Percentiles rank a stretch among this genome's conserved stretches.
phyloP scores from a whole-genome alignment of 2,113 vertebrate species.

The Thamnaconus septentrionalis region DNA sequence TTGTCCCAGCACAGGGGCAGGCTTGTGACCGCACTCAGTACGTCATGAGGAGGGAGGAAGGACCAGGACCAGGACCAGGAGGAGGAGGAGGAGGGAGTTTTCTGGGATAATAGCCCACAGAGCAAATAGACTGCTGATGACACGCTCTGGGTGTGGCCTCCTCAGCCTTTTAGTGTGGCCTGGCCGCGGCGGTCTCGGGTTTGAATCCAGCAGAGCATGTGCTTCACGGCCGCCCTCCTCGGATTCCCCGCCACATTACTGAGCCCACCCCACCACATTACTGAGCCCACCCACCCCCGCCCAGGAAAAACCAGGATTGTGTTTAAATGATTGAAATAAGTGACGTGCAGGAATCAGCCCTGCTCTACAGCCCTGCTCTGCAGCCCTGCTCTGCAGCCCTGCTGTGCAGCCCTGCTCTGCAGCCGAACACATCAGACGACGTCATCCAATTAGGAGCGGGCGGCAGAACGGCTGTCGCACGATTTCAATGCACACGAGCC shows the following conservation, averaged over 20 bases:
- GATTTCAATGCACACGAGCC: too few species aligned
- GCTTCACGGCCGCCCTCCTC: neutral
- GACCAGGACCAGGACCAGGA: conserved; percentile 19
- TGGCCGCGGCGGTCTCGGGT: neutral
- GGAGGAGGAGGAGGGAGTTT: conserved; percentile 23
- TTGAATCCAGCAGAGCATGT: conserved; percentile 4
- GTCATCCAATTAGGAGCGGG: too few species aligned
- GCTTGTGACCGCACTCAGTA: conserved; percentile 44
- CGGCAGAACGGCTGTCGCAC: too few species aligned
- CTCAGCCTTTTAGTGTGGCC: conserved; percentile 47
- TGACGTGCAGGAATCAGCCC: too few species aligned
- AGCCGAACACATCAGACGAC: too few species aligned
- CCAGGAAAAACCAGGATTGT: too few species aligned
- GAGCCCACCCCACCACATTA: too few species aligned
- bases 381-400: too few species aligned
- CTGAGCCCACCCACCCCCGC: too few species aligned
- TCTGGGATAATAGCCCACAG: conserved; percentile 54
- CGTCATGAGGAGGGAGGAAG: conserved; percentile 47
- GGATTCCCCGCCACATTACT: neutral
- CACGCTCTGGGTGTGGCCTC: conserved; percentile 60
- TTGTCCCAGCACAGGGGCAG: conserved; percentile 63
- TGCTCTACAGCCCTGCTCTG: too few species aligned
- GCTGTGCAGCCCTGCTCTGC: too few species aligned
- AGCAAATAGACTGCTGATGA: conserved; percentile 64
- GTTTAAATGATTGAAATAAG: too few species aligned